phyloP scores from a whole-genome alignment of 2,113 vertebrate genomes.

The Peromyscus californicus region DNA sequence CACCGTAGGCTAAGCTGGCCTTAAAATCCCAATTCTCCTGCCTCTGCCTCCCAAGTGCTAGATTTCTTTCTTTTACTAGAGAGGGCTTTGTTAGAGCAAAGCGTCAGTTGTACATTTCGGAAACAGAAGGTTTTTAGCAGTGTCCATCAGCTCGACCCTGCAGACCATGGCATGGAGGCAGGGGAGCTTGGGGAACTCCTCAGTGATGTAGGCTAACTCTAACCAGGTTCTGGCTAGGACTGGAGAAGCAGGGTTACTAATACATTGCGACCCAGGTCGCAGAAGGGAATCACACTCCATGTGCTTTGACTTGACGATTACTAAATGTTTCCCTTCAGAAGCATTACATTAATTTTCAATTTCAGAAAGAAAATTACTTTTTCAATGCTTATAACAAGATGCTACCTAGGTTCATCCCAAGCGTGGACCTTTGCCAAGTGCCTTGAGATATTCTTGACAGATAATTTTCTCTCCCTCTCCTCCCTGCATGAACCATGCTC shows the following conservation, averaged over 20 bases:
- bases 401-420: constrained; percentile 59
- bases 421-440: constrained; percentile 63
- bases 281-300: constrained; percentile 67
- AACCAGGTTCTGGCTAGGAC: constrained; percentile 27
- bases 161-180: background rate
- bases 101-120: background rate
- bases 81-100: background rate
- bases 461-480: constrained; percentile 36
- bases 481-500: background rate
- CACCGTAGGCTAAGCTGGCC: background rate
- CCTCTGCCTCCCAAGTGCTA: background rate
- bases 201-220: constrained; percentile 41
- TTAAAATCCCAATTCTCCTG: background rate
- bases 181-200: background rate
- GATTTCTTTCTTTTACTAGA: constrained; percentile 9
- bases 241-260: constrained; percentile 4
- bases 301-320: constrained; percentile 69
- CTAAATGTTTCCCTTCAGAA: constrained; percentile 81
- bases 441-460: constrained; percentile 61
- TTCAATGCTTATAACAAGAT: constrained; percentile 58
- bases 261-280: constrained; percentile 57
- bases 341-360: constrained; percentile 80
- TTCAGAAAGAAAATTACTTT: constrained; percentile 82
- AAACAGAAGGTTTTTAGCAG: constrained; percentile 17
- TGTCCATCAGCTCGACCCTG: background rate